Evolutionary conservation across 2,113 vertebrate genomes (phyloP), one percentile per base, ranked within the genome.

Genomic region (Cervus canadensis): DNA sequence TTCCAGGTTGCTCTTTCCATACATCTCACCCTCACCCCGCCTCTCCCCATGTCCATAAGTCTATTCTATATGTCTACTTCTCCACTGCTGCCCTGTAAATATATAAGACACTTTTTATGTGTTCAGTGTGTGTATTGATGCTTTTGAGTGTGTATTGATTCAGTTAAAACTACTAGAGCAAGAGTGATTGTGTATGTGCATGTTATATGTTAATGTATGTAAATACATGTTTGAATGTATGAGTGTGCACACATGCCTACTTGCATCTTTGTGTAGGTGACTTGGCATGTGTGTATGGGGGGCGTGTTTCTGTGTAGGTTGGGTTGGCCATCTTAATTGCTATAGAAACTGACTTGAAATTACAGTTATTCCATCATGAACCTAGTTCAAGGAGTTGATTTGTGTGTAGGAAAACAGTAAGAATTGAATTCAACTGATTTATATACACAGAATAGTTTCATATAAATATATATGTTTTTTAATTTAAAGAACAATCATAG

Each of bases 141-240:
- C 67, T 71, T 71, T 71, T 71, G 64, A 36, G 17, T 71, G 64
- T 71, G 64, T 36, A 71, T 36, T 71, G 8, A 71, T 36, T 71
- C 2, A 36, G 64, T 21, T 21, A 71, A 36, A 36, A 21, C n/a
- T 71, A 21, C 64, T 36, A 3, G 4, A 36, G 17, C 4, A 71
- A 21, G n/a, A 71, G 21, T 74, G 67, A 74, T 12, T 40, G 36
- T 43, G 36, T 74, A 43, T 25, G 6, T 0, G 0, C 71, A 13
- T 43, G 11, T 21, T 74, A 25, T 23, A 74, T 74, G 67, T 74
- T 36, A 40, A 74, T 25, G 19, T 74, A 6, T 12, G 36, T 19
- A 67, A 67, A 67, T n/a, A 67, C 16, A 67, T n/a, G 33, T 67
- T 67, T 67, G 64, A 67, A 19, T 67, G 64, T 67, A 67, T 67